Conservation (phyloP, 2,888 invertebrate genomes). For the Perithous albicinctus region DNA sequence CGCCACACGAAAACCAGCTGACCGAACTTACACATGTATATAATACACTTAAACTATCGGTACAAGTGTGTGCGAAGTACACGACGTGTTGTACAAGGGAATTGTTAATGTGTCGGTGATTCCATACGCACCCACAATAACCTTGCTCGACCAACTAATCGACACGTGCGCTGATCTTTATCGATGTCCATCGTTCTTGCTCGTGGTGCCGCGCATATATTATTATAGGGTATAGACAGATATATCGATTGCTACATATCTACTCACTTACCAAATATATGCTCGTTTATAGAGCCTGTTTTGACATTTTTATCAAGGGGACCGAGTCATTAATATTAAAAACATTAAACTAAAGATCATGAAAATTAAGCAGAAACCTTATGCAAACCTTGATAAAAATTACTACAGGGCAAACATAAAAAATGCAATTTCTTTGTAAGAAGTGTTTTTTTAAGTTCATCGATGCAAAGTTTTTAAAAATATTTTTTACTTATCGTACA, state of each 20-base stretch:
- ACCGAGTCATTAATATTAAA: background rate
- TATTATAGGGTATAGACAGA: constrained; percentile 3
- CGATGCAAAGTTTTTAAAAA: no score
- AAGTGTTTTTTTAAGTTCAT: no score
- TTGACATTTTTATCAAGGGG: background rate
- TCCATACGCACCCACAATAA: background rate
- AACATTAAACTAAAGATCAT: no score
- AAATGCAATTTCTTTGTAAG: no score
- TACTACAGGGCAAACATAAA: no score
- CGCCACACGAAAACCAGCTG: constrained; percentile 30
- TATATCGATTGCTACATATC: background rate
- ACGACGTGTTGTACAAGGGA: background rate
- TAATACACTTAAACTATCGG: background rate
- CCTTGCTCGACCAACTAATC: constrained; percentile 27
- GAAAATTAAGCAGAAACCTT: no score
- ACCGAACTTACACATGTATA: constrained; percentile 35
- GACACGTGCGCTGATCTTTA: constrained; percentile 46
- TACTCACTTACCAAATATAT: background rate
- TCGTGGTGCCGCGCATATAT: constrained; percentile 5
- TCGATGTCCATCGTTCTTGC: constrained; percentile 32
- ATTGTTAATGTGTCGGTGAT: background rate
- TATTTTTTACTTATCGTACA: no score
- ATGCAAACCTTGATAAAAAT: no score
- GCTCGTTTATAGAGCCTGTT: constrained; percentile 1
- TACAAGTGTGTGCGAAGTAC: background rate